A percentile compares a stretch with the other conserved stretches of the same genome.
Conservation (phyloP, 2,797 vertebrate species). For the Aphelocoma californica region DNA sequence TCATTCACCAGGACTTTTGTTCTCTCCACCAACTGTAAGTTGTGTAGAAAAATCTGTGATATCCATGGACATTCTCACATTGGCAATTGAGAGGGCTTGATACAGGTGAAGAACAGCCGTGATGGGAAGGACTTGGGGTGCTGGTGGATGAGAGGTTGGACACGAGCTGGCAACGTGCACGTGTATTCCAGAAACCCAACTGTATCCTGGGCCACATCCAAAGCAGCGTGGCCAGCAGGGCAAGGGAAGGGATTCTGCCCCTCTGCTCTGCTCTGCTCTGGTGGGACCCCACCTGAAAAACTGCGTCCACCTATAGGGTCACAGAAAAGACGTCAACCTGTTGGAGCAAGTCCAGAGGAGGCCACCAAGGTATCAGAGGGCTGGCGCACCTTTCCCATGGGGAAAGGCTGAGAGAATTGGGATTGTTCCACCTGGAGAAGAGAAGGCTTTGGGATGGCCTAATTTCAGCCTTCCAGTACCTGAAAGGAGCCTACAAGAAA, state of each 20-base stretch:
- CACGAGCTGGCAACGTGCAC: rapidly evolving
- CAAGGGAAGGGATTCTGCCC: neutral
- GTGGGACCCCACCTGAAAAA: neutral
- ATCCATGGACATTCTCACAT: neutral
- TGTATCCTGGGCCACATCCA: neutral
- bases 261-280: neutral
- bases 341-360: neutral
- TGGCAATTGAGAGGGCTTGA: neutral
- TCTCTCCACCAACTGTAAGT: neutral
- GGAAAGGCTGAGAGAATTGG: neutral
- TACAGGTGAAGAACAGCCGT: neutral
- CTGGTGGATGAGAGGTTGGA: neutral
- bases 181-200: neutral
- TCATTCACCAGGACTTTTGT: neutral
- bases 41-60: neutral
- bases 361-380: neutral
- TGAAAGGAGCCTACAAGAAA: neutral
- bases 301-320: neutral
- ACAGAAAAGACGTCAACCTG: rapidly evolving
- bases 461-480: neutral
- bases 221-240: rapidly evolving
- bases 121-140: neutral
- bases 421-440: neutral
- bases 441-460: neutral
- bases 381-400: neutral